Base-by-base conservation (phyloP, 2,888 invertebrate species). In the Apamea crenata region DNA sequence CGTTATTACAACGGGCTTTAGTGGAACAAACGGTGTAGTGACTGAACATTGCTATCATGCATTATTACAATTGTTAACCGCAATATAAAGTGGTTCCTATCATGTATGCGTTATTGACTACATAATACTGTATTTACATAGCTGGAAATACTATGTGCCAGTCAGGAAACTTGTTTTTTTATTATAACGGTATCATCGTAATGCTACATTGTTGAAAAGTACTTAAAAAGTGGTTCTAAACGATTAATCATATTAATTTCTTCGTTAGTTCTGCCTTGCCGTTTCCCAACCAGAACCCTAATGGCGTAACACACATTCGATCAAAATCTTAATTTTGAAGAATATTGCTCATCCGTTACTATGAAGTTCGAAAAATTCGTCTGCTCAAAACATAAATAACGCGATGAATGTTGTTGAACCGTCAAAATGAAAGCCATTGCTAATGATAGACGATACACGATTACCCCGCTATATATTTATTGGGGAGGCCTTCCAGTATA, bases 11-110 rank as follows among this genome's bases (percentile, higher is more conserved):
- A 77, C 65, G 53, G 77, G 53, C 56, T 53, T 73, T 72, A 77
- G n/a, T 82, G 61, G 70, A 77, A 84, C 72, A 69, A 83, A 75
- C 69, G 66, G 59, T 75, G 66, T 63, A 70, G 72, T 70, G 75
- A 83, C 79, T 47, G 73, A 75, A 79, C 63, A 75, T 86, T 73
- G 73, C 50, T 73, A 67, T 83, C 72, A 79, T 63, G 65, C 72
- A 44, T 83, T 76, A 73, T 76, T 76, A 78, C 72, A 78, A 83
- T 78, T 86, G 59, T 75, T 53, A 82, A 86, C 77, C 66, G 74
- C 71, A 61, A 69, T 72, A 82, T 72, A 59, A 78, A 75, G 53
- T 69, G 59, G 77, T 74, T 78, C 65, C 69, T 74, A 86, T 67
- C 73, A 70, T 67, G 40, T 77, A 63, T 61, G 29, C 65, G 50